A percentile compares a stretch with the other conserved stretches of the same genome.
phyloP scores from a whole-genome alignment of 2,888 invertebrate species.

The Perizoma flavofasciatum region DNA sequence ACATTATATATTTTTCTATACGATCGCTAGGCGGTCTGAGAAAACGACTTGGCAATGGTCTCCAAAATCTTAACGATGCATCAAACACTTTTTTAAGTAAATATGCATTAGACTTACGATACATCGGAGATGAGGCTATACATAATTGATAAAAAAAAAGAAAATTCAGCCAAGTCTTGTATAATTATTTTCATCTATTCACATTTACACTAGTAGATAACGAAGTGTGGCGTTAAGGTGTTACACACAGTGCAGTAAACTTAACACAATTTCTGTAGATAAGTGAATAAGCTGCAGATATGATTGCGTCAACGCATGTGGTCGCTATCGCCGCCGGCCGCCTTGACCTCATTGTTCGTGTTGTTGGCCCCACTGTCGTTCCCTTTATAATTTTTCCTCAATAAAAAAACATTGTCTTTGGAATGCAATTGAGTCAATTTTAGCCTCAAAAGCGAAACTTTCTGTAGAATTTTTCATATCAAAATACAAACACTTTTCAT shows the following conservation, averaged over 20 bases:
- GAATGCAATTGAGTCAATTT: slow-evolving; percentile 16
- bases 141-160: no score
- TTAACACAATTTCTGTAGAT: slow-evolving; percentile 30
- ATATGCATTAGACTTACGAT: no score
- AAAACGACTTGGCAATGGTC: slow-evolving; percentile 20
- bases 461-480: no score
- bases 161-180: no score
- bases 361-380: slow-evolving; percentile 34
- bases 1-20: slow-evolving; percentile 4
- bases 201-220: neutral
- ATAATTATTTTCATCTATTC: slow-evolving; percentile 5
- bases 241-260: slow-evolving; percentile 16
- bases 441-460: no score
- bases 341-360: slow-evolving; percentile 72
- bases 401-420: slow-evolving; percentile 33
- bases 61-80: slow-evolving; percentile 10
- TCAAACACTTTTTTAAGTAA: slow-evolving; percentile 5
- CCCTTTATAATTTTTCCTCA: slow-evolving; percentile 46
- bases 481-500: no score
- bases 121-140: no score
- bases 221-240: slow-evolving; percentile 10
- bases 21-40: neutral
- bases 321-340: slow-evolving; percentile 41
- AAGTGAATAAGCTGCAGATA: slow-evolving; percentile 41
- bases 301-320: slow-evolving; percentile 63